Percentiles rank a stretch among this genome's conserved stretches.
Conservation (phyloP, 2,888 invertebrate species). For the Apotomis betuletana region DNA sequence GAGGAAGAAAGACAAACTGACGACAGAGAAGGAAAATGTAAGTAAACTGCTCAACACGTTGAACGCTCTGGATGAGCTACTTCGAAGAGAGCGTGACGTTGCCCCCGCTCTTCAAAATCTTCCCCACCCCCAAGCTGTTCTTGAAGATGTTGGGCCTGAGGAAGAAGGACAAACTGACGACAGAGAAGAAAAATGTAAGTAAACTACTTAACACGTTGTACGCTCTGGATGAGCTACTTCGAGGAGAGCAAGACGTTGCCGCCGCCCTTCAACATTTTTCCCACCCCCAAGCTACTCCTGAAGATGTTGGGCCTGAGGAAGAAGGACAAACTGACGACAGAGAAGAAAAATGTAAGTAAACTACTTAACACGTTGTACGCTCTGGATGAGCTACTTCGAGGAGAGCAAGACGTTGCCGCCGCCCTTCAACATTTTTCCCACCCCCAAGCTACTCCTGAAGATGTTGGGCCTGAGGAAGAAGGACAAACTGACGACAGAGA, state of each 20-base stretch:
- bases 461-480: conserved; percentile 85
- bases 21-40: conserved; percentile 82
- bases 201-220: too few species aligned
- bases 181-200: conserved; percentile 81
- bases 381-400: too few species aligned
- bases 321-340: conserved; percentile 83
- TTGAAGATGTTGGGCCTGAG: conserved; percentile 86
- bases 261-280: conserved; percentile 95
- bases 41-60: conserved; percentile 23
- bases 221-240: too few species aligned
- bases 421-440: conserved; percentile 95
- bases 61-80: conserved; percentile 94
- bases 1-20: conserved; percentile 82
- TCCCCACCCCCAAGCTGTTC: conserved; percentile 93
- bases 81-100: conserved; percentile 97
- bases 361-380: too few species aligned
- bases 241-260: too few species aligned
- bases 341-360: conserved; percentile 78
- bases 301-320: conserved; percentile 85
- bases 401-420: too few species aligned
- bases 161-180: conserved; percentile 82
- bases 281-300: conserved; percentile 91
- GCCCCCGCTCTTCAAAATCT: conserved; percentile 94
- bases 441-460: conserved; percentile 90
- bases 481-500: conserved; percentile 83